Evolutionary conservation across 2,797 vertebrate genomes (phyloP).

Genomic region (Oryzias sinensis): DNA sequence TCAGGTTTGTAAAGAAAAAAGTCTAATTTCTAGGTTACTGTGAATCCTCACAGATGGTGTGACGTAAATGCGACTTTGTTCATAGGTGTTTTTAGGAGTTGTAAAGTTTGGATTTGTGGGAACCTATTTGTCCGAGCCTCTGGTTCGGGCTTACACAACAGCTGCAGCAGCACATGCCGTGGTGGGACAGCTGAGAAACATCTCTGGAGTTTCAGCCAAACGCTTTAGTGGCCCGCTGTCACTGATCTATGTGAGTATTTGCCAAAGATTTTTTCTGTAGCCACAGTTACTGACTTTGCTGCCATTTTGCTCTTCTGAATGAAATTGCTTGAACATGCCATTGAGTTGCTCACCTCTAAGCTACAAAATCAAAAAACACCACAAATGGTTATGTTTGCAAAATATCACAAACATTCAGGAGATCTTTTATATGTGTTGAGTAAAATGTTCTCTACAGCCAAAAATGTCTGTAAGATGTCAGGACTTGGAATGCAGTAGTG

Average conservation of each 20-base stretch:
- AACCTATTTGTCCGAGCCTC: slow-evolving; percentile 92
- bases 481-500: no score
- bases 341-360: no score
- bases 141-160: slow-evolving; percentile 92
- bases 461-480: no score
- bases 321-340: neutral
- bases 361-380: no score
- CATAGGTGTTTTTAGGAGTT: slow-evolving; percentile 87
- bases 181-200: slow-evolving; percentile 89
- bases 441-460: neutral
- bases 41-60: neutral
- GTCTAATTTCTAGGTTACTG: neutral
- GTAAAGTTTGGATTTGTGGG: slow-evolving; percentile 95
- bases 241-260: slow-evolving; percentile 78
- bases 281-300: slow-evolving; percentile 1
- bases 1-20: slow-evolving; percentile 79
- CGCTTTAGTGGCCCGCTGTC: slow-evolving; percentile 80
- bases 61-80: slow-evolving; percentile 17
- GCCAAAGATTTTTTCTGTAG: neutral
- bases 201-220: slow-evolving; percentile 80
- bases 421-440: no score
- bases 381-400: no score
- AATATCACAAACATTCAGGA: neutral
- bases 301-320: neutral
- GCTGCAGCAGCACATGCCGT: slow-evolving; percentile 89